phyloP scores from a whole-genome alignment of 2,888 invertebrate species.

The Eretmocerus hayati region DNA sequence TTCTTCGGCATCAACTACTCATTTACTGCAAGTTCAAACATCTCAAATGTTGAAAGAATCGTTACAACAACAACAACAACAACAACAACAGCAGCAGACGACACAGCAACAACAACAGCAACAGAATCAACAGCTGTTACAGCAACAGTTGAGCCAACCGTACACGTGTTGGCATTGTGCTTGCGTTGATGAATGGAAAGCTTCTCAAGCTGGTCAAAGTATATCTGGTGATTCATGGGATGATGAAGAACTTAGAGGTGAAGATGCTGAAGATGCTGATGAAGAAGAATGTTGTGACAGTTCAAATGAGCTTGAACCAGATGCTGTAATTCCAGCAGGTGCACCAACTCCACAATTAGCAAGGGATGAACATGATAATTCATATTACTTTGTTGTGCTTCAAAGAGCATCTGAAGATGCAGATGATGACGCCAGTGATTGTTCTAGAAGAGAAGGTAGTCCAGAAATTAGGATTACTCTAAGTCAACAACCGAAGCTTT shows the following conservation, averaged over 20 bases:
- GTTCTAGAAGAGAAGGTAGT: slow-evolving; percentile 33
- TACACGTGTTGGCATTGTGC: slow-evolving; percentile 72
- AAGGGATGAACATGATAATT: slow-evolving; percentile 41
- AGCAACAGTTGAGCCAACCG: slow-evolving; percentile 50
- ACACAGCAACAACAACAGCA: neutral
- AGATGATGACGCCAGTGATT: slow-evolving; percentile 24
- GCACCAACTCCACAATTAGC: slow-evolving; percentile 33
- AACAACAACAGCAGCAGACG: too few relatives aligned
- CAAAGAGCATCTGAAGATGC: slow-evolving; percentile 3
- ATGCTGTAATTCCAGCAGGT: slow-evolving; percentile 28
- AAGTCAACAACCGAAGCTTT: slow-evolving; percentile 20
- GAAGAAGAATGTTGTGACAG: slow-evolving; percentile 18
- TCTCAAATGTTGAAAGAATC: too few relatives aligned
- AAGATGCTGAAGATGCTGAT: slow-evolving; percentile 19
- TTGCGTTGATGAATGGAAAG: slow-evolving; percentile 68
- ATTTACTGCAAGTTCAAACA: too few relatives aligned
- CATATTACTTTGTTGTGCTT: slow-evolving; percentile 15
- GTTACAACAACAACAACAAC: too few relatives aligned
- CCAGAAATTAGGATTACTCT: slow-evolving; percentile 39
- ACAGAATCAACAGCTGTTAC: slow-evolving; percentile 21
- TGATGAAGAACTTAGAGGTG: slow-evolving; percentile 14
- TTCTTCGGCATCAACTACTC: neutral
- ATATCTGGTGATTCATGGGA: slow-evolving; percentile 19
- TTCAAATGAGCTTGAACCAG: slow-evolving; percentile 27
- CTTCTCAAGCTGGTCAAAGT: slow-evolving; percentile 41